Evolutionary conservation across 2,888 invertebrate genomes (phyloP), one percentile per base, ranked within the genome.

Genomic region (Lasioglossum zephyrum): DNA sequence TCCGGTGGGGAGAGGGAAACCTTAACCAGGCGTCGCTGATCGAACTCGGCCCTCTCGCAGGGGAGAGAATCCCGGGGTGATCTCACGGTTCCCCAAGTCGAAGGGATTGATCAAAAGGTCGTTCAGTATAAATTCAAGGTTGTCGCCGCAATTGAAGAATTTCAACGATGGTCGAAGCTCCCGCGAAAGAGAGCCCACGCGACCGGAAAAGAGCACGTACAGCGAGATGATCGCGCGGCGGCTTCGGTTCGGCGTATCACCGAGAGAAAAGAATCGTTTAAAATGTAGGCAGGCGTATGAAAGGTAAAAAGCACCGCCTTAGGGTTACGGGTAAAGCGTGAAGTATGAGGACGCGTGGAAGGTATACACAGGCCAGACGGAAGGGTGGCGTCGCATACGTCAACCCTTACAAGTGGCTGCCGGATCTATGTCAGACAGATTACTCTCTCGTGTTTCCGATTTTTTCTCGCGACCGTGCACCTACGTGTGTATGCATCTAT

Each of bases 381-480:
- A 73, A 76, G 84, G 79, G 74, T 84, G 77, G 73, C 72, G 26
- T 39, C 72, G 75, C 84, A 75, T 76, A 81, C n/a, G 80, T 79
- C 85, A 83, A 82, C 81, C 89, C 84, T 79, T 86, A 84, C 85
- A 85, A 85, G 85, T 84, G 84, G 85, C 79, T 76, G 66, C 84
- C 85, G 77, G 86, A 89, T 90, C 84, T 84, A 78, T 90, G 89
- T 80, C 79, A 73, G 73, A 44, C 89, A 53, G 74, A 63, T 81
- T 73, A 72, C 79, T 84, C 73, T 79, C 79, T 79, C 84, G 57
- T 79, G 57, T 84, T 84, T 82, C 85, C 57, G 79, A 79, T 79
- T 85, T 85, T 63, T 36, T 39, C 66, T 18, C 66, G 36, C 36
- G 63, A 31, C 16, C 63, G 63, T 16, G 5, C 6, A 31, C 16